Evolutionary conservation across 2,888 invertebrate genomes (phyloP), one percentile per base, ranked within the genome.

Genomic region (Epinotia ramella): DNA sequence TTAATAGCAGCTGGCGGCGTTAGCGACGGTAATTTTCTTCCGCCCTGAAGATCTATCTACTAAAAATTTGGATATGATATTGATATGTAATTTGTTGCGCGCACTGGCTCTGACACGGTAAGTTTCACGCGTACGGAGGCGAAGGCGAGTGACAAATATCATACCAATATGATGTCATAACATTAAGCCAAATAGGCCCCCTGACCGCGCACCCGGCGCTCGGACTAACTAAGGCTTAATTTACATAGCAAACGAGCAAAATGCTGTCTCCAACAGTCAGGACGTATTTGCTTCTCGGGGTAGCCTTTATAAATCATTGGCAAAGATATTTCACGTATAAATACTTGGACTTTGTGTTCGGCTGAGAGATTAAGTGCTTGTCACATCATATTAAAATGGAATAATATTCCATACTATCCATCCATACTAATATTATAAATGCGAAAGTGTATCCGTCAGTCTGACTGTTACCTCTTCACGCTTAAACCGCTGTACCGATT

Each of bases 181-280:
- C 53, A n/a, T 53, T 53, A n/a, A n/a, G 53, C n/a, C 53, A n/a
- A 53, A 53, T 53, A 53, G 53, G n/a, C n/a, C n/a, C 83, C 84
- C 84, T 81, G 84, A 82, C 79, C 81, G 79, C 79, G 64, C 84
- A 83, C 82, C 84, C 83, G 84, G 80, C 79, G 82, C 77, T 81
- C 80, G 78, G 79, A 84, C 85, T 86, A 87, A 87, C 88, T 87
- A 86, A 89, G 86, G 85, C 88, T 87, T 86, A 86, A 90, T 90
- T 90, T 89, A 87, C 90, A 90, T 90, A 84, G 87, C 89, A 90
- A 89, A 90, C 88, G 89, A 87, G 84, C 82, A 84, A 86, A 87
- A 87, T 83, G 84, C 86, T 85, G 86, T 86, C 84, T 82, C 73
- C 57, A 77, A 82, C 84, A 80, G 83, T 13, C 63, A 33, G 65